These are phyloP conservation scores for Tupaia tana DNA, from an alignment of 2,113 vertebrate species.

Conservation along the genomic window DNA sequence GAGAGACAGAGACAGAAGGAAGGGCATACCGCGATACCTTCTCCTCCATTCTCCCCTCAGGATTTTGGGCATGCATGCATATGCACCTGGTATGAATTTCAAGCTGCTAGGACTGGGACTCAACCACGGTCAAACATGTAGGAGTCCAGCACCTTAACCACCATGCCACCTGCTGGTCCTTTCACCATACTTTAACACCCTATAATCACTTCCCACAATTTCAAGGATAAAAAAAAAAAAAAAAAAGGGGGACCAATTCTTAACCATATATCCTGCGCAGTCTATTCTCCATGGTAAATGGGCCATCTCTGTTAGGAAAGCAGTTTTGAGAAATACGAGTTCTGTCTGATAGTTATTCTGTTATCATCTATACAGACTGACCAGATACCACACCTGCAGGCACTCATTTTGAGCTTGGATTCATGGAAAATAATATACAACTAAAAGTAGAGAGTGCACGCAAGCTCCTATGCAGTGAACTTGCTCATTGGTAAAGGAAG, in stretches of 20 bases:
- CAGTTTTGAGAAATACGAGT: neutral
- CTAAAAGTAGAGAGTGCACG: accelerated
- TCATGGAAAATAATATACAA: neutral
- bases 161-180: too few relatives aligned
- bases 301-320: neutral
- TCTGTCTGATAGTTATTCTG: neutral
- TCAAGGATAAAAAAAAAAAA: neutral
- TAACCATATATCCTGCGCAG: neutral
- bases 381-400: neutral
- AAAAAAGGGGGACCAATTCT: neutral
- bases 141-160: too few relatives aligned
- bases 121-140: too few relatives aligned
- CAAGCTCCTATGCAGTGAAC: neutral
- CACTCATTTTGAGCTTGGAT: neutral
- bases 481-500: neutral
- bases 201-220: neutral
- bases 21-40: too few relatives aligned
- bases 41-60: too few relatives aligned
- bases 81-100: too few relatives aligned
- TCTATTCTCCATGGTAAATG: neutral
- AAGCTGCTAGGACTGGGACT: too few relatives aligned
- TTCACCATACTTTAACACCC: neutral
- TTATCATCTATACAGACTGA: neutral
- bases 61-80: too few relatives aligned
- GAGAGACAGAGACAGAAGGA: too few relatives aligned